Base-by-base conservation (phyloP, 2,797 vertebrate genomes). In the Lemur catta region DNA sequence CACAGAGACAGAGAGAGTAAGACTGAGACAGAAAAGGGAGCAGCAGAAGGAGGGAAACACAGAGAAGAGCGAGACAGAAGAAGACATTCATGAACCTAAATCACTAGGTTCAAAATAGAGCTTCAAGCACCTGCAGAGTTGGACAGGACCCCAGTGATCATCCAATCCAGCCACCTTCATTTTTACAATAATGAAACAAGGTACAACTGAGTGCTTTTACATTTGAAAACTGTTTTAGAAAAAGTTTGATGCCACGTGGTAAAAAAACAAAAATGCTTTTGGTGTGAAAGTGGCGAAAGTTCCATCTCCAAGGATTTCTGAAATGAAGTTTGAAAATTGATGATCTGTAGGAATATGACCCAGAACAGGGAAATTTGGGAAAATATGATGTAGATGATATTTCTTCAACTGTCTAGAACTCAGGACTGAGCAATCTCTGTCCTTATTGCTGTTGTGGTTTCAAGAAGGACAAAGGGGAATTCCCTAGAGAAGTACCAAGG, bases 301-400 rank as follows among this genome's bases (percentile, higher is more conserved):
- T 80, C 33, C 26, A 28, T 38, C 35, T 78, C 67, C 38, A 76
- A 71, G 28, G 22, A 9, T 67, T 72, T 91, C 59, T 52, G 26
- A 75, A 59, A 17, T 79, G 61, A 87, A 69, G 26, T 41, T 74
- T 63, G 65, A 65, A 61, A 74, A 90, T 52, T 46, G 24, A 93
- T 65, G 61, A 35, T 57, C 61, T 55, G 26, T 0, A 20, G 65
- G 72, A 84, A 71, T 48, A 30, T 26, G 65, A 59, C 30, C 76
- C 20, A 50, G 57, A 24, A 24, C 3, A 2, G 50, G n/a, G 10
- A 8, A 6, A 20, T 9, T 26, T 33, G 30, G 63, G 84, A 18
- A 91, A 63, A 65, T 13, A 65, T 22, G 5, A 30, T 0, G 1
- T 28, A 17, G 18, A 1, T 18, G 14, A 2, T 18, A 17, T 30